Percentiles rank a stretch among this genome's conserved stretches.
phyloP scores from a whole-genome alignment of 1,140 invertebrate genomes.

The Rhopalosiphum padi region DNA sequence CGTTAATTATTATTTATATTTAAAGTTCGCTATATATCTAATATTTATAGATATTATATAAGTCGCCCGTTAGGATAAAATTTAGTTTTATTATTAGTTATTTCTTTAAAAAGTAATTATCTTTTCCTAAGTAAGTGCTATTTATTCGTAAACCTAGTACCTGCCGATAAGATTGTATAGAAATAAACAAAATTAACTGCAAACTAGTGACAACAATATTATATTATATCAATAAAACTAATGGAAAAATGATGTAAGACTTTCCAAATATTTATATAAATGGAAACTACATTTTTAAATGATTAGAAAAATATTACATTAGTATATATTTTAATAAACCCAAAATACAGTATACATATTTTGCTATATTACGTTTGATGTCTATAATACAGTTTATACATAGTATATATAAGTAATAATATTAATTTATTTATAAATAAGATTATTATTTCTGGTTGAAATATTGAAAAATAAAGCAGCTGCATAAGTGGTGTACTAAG shows the following conservation, averaged over 20 bases:
- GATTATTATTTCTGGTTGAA: no score
- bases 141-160: background rate
- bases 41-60: background rate
- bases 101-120: background rate
- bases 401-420: background rate
- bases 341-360: background rate
- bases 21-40: background rate
- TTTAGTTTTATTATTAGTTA: no score
- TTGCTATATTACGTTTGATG: background rate
- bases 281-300: background rate
- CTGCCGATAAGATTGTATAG: background rate
- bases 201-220: background rate
- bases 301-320: no score
- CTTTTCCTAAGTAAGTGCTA: background rate
- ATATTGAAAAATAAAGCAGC: no score
- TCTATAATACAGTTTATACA: background rate
- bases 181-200: background rate
- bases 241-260: background rate
- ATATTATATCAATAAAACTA: background rate
- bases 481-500: no score
- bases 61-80: no score
- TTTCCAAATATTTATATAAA: background rate
- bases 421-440: background rate
- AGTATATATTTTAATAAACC: no score
- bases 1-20: no score